These are phyloP conservation scores for Lasioglossum zephyrum DNA, from an alignment of 2,888 invertebrate species.

Conservation along the genomic window DNA sequence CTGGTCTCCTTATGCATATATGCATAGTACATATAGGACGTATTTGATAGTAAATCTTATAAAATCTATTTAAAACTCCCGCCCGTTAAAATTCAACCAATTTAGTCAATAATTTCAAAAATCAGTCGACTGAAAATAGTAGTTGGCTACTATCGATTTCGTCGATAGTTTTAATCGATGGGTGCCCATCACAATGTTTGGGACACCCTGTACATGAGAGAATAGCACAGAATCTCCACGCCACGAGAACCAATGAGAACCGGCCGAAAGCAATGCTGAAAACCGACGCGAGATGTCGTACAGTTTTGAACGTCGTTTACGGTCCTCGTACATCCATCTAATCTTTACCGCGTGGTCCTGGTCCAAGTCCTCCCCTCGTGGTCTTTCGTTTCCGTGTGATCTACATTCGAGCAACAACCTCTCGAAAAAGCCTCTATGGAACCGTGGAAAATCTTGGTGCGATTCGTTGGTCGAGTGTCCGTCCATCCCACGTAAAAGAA, in stretches of 20 bases:
- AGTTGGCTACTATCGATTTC: no score
- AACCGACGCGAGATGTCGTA: constrained; percentile 57
- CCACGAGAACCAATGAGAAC: constrained; percentile 56
- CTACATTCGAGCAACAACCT: constrained; percentile 1
- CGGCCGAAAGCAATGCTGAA: constrained; percentile 10
- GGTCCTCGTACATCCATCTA: constrained; percentile 24
- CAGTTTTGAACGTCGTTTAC: constrained; percentile 34
- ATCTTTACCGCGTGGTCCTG: constrained; percentile 31
- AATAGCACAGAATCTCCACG: constrained; percentile 8
- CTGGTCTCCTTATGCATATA: no score
- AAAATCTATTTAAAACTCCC: no score
- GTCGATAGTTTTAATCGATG: no score
- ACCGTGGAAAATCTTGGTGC: not conserved
- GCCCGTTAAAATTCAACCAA: no score
- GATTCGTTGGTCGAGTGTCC: not conserved
- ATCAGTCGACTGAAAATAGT: no score
- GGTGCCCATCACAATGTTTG: no score
- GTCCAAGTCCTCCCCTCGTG: constrained; percentile 38
- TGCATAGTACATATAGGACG: no score
- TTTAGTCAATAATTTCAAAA: no score
- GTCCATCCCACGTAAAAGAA: not conserved
- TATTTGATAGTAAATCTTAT: no score
- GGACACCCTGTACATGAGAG: no score
- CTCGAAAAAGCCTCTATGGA: not conserved
- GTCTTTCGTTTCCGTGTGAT: constrained; percentile 23